Percentiles rank a stretch among this genome's conserved stretches.
Conservation (phyloP, 1,140 invertebrate species). For the Bombus turneri region DNA sequence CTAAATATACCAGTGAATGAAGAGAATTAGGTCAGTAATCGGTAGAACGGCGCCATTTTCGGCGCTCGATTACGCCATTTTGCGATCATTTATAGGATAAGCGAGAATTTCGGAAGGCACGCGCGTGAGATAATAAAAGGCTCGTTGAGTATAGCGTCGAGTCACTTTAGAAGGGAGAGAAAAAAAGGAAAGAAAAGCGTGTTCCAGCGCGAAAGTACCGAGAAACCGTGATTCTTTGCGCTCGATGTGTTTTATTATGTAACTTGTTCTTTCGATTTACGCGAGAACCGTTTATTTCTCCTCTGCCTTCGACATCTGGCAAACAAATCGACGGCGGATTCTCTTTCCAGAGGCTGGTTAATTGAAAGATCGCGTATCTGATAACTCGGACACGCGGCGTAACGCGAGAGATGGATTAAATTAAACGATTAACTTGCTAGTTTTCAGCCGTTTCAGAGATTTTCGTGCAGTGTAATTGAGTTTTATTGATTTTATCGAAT, state of each 20-base stretch:
- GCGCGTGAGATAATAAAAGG: not conserved
- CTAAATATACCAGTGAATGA: not conserved
- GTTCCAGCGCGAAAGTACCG: slow-evolving; percentile 37
- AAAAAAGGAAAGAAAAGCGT: not conserved
- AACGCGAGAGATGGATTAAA: not conserved
- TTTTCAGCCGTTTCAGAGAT: not conserved
- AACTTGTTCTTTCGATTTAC: slow-evolving; percentile 46
- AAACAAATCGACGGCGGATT: slow-evolving; percentile 12
- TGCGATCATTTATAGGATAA: not conserved
- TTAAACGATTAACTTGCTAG: not conserved
- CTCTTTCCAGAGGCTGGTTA: slow-evolving; percentile 23
- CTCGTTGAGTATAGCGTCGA: not conserved
- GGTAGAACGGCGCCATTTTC: slow-evolving; percentile 2
- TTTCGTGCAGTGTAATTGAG: not conserved
- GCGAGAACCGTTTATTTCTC: slow-evolving; percentile 24
- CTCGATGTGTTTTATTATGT: slow-evolving; percentile 45
- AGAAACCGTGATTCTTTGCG: slow-evolving; percentile 41
- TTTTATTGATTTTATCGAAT: not conserved
- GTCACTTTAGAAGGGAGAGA: not conserved
- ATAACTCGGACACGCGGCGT: not conserved
- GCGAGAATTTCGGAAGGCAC: not conserved
- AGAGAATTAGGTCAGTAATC: slow-evolving; percentile 5
- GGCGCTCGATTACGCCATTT: slow-evolving; percentile 5
- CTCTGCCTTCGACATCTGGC: slow-evolving; percentile 46
- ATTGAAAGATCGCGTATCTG: slow-evolving; percentile 49